Conservation (phyloP, 2,113 vertebrate genomes). For the mouse (Mus musculus) region GRCm39 chr8:51601001-51601500, state of each 20-base stretch:
- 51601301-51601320: background rate
- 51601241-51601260: background rate
- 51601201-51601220: background rate
- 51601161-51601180: background rate
- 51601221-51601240: background rate
- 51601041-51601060: constrained; percentile 14
- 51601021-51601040: background rate
- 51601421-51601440: background rate
- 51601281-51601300: background rate
- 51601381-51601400: background rate
- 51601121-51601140: background rate
- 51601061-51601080: background rate
- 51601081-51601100: background rate
- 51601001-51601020: background rate
- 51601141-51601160: background rate
- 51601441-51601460: background rate
- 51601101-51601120: background rate
- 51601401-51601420: background rate
- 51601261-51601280: background rate
- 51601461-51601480: background rate
- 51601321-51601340: background rate
- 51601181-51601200: background rate
- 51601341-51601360: background rate
- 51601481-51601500: background rate
- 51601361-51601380: background rate